Base-by-base conservation (phyloP, 2,888 invertebrate species). In the Xylota sylvarum region DNA sequence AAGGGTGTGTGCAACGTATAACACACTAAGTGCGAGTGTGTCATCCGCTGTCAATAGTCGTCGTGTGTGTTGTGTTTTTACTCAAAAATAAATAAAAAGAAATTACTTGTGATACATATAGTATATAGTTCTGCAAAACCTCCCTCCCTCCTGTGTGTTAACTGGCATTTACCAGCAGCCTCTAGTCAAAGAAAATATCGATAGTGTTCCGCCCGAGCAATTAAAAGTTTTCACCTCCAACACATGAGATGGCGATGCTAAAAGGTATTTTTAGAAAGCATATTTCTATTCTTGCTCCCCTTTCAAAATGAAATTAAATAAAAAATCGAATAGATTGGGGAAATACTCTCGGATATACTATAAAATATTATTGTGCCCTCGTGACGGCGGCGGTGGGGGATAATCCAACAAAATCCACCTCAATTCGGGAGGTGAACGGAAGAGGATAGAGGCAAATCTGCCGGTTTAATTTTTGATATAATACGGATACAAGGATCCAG, bases 261-360 rank as follows among this genome's bases (percentile, higher is more conserved):
- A 78, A 73, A 87, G 87, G 87, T 87, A 87, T 87, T 87, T 87
- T 83, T 87, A 87, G 87, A 86, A 79, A 78, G 48, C 72, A 73
- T 81, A 77, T 72, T 86, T 86, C 77, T 81, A 81, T 73, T 73
- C 77, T 82, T 72, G 80, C 74, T 65, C 74, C 58, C 60, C 80
- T 62, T 62, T 50, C 1, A 67, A 35, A 30, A 19, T 37, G 40
- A 69, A 58, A 23, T 4, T 4, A 62, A 40, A 60, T 17, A 55
- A 37, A 84, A 50, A 65, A 48, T 40, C 37, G 0, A 32, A 78
- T 52, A 27, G 72, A 55, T 70, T 72, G 60, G 58, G 74, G 62
- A 74, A 58, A 69, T 67, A 23, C 43, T 46, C 55, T 37, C 27
- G 52, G 48, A 81, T 50, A 62, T 58, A 58, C 50, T 48, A 77